Percentiles rank a stretch among this genome's conserved stretches.
phyloP scores from a whole-genome alignment of 2,797 vertebrate genomes.

The Myotis pilosus region DNA sequence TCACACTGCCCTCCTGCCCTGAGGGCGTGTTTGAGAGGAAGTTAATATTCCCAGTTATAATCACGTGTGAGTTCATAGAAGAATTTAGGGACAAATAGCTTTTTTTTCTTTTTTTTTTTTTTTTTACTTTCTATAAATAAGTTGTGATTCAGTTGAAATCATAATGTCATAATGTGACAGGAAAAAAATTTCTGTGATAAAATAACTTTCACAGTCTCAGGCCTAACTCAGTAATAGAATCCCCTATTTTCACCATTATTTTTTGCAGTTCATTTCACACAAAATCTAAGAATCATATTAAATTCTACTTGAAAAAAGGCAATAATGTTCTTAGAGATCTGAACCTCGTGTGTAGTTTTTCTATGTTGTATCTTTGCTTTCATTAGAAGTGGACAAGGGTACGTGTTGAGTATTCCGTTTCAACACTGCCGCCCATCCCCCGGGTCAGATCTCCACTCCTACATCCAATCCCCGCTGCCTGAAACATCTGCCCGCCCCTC shows the following conservation, averaged over 20 bases:
- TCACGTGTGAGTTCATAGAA: not conserved
- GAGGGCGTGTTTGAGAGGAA: not conserved
- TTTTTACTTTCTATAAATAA: not conserved
- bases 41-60: not conserved
- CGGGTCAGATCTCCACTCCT: not conserved
- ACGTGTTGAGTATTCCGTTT: not conserved
- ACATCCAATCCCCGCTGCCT: not conserved
- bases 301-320: not conserved
- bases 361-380: not conserved
- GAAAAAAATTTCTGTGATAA: not conserved
- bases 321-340: not conserved
- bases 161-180: not conserved
- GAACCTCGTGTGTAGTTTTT: not conserved
- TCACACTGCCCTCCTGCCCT: no score
- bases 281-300: conserved; percentile 7
- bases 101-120: not conserved
- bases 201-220: not conserved
- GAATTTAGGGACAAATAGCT: not conserved
- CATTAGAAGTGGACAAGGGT: not conserved
- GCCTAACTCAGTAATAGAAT: not conserved
- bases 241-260: not conserved
- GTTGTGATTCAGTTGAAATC: not conserved
- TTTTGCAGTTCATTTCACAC: not conserved
- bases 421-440: not conserved
- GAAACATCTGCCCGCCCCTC: not conserved